phyloP scores from a whole-genome alignment of 2,888 invertebrate species.

The Micoletzkya japonica region DNA sequence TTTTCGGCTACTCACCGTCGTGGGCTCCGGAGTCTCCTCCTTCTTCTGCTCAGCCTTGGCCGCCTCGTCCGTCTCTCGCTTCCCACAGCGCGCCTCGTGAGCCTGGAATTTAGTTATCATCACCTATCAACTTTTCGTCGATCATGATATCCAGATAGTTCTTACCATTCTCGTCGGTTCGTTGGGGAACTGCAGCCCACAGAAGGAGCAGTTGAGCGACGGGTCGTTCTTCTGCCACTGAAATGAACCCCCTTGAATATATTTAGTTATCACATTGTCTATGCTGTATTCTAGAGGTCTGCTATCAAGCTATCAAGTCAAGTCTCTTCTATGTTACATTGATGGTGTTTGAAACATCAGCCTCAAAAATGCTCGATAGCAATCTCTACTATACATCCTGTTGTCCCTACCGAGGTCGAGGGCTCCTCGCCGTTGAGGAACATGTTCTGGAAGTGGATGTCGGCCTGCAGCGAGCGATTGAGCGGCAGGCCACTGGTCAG shows the following conservation, averaged over 20 bases:
- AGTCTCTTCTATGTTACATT: too few relatives aligned
- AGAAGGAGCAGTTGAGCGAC: constrained; percentile 14
- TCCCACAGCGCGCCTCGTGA: neutral
- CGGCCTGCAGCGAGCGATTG: neutral
- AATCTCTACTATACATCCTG: neutral
- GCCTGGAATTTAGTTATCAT: neutral
- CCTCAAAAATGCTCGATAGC: too few relatives aligned
- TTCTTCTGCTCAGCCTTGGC: neutral
- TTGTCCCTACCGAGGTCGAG: neutral
- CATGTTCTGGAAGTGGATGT: constrained; percentile 3
- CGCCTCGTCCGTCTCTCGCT: neutral
- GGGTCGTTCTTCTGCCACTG: neutral
- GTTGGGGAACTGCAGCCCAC: constrained; percentile 24
- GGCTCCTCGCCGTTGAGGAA: constrained; percentile 11
- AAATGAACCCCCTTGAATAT: neutral
- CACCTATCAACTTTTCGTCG: neutral
- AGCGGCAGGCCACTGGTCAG: constrained; percentile 18
- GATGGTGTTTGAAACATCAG: neutral
- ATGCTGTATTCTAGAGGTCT: neutral
- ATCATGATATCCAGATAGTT: constrained; percentile 8
- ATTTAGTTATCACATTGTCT: neutral
- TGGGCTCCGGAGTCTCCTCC: neutral
- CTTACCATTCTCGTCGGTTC: constrained; percentile 19
- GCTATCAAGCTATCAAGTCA: too few relatives aligned
- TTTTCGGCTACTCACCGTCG: too few relatives aligned